Conservation (phyloP, 1,140 invertebrate species). For the Tenebrio molitor region DNA sequence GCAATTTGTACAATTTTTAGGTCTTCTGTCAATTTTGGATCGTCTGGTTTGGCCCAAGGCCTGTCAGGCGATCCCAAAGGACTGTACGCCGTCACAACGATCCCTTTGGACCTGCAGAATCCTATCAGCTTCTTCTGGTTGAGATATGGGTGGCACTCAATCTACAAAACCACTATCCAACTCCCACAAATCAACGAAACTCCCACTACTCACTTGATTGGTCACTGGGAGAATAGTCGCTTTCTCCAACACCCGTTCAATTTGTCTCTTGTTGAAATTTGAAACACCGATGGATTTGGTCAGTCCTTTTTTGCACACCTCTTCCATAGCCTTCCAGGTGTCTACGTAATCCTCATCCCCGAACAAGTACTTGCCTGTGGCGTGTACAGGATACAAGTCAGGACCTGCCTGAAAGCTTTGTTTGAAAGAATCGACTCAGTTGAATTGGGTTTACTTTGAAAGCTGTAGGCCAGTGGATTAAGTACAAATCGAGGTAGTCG, state of each 20-base stretch:
- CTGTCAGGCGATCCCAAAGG: constrained; percentile 80
- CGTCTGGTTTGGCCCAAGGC: constrained; percentile 76
- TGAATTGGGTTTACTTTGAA: constrained; percentile 62
- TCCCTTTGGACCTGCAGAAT: constrained; percentile 77
- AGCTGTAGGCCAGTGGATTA: constrained; percentile 85
- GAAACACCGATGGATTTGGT: constrained; percentile 87
- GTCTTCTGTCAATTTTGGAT: constrained; percentile 75
- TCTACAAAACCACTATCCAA: too few relatives aligned
- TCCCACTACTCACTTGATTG: constrained; percentile 74
- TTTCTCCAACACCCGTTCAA: constrained; percentile 78
- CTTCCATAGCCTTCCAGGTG: constrained; percentile 92
- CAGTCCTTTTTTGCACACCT: constrained; percentile 79
- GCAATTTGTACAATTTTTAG: constrained; percentile 67
- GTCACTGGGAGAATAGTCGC: constrained; percentile 82
- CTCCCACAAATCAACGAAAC: too few relatives aligned
- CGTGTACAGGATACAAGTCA: constrained; percentile 73
- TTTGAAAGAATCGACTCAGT: too few relatives aligned
- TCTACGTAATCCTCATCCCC: constrained; percentile 84
- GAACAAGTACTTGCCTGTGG: constrained; percentile 68
- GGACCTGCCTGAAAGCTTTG: constrained; percentile 68
- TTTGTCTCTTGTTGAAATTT: constrained; percentile 91
- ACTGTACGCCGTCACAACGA: constrained; percentile 85
- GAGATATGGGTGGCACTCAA: constrained; percentile 90
- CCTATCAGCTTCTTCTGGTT: constrained; percentile 82
- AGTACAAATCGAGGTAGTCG: constrained; percentile 82